Evolutionary conservation across 1,140 invertebrate genomes (phyloP), one percentile per base, ranked within the genome.

Genomic region (Lordiphosa mommai): DNA sequence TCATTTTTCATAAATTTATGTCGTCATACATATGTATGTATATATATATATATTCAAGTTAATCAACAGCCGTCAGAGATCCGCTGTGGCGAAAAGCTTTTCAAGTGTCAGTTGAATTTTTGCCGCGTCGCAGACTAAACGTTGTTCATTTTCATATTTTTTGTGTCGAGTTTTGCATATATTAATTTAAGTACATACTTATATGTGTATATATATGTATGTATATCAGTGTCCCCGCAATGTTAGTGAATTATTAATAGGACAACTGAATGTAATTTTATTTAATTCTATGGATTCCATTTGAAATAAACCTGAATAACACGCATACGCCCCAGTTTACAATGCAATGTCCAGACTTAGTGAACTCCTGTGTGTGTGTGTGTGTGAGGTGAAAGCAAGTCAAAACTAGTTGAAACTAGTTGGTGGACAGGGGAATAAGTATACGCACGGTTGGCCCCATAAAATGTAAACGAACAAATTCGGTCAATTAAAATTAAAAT

Each of bases 91-190:
- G 52, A 84, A 84, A 80, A 80, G 76, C 76, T 80, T 80, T 41
- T 41, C 58, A 68, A 71, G 23, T 77, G 77, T 48, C 77, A 80
- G 76, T 80, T 71, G 76, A 68, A 71, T 72, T 68, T 51, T 55
- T 63, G 69, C 37, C 76, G 74, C 56, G 61, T 61, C 69, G 61
- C 68, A 38, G 76, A 55, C 72, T 30, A 70, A 66, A 61, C 65
- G 59, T 47, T 40, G 13, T 63, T 43, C 36, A 49, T 51, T 58
- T 37, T 47, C 38, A 27, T 44, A 9, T 16, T 36, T n/a, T 23
- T 12, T 33, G 12, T 23, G 17, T 49, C 17, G 23, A 13, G 14
- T 41, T 40, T 50, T 37, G 30, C 27, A 33, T 33, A 23, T 23
- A 12, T 37, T 23, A 33, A 36, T 23, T 27, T 34, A 16, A 8